Evolutionary conservation across 2,113 vertebrate genomes (phyloP).

Genomic region (Melanerpes formicivorus): DNA sequence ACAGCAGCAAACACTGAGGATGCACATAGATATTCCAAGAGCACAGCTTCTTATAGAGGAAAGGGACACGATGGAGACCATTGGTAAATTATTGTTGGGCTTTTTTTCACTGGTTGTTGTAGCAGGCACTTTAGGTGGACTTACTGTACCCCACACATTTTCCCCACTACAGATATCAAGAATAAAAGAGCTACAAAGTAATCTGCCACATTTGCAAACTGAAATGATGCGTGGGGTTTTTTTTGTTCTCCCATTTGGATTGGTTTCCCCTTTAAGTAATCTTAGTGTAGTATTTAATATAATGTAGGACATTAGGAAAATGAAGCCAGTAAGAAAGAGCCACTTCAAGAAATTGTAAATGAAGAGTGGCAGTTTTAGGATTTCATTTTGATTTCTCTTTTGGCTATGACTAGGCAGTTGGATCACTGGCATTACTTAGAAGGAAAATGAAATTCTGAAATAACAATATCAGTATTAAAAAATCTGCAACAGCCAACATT

Average conservation of each 20-base stretch:
- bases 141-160: neutral
- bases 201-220: neutral
- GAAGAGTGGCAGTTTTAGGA: constrained; percentile 1
- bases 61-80: constrained; percentile 98
- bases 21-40: constrained; percentile 98
- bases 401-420: constrained; percentile 9
- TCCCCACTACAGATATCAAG: neutral
- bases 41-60: constrained; percentile 99
- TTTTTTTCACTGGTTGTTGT: neutral
- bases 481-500: neutral
- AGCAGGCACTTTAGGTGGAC: neutral
- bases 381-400: constrained; percentile 28
- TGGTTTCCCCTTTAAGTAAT: neutral
- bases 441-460: neutral
- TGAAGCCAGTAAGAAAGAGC: neutral
- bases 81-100: constrained; percentile 79
- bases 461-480: neutral
- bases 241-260: neutral
- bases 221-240: neutral
- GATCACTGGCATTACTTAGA: neutral
- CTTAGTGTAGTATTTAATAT: neutral
- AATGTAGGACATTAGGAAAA: constrained; percentile 26
- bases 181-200: neutral
- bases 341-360: neutral
- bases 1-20: constrained; percentile 94